Evolutionary conservation across 30 jellyfish, hydroid and myxozoan species (phyloP).

Genomic region (Aurelia coerulea): DNA sequence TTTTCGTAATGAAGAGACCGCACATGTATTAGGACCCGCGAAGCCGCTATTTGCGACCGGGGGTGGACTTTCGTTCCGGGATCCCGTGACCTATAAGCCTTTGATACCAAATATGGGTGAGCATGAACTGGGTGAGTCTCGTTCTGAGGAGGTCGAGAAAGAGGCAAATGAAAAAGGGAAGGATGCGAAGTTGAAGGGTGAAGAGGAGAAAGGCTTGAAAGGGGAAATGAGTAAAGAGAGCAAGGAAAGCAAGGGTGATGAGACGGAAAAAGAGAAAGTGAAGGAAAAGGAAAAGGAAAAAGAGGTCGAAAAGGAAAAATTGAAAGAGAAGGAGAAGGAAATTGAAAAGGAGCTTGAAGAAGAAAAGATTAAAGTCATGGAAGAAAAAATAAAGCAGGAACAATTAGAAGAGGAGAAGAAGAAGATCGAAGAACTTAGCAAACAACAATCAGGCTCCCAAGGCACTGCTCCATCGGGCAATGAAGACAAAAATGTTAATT

Average conservation of each 20-base stretch:
- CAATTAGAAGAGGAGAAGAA: conserved; percentile 30
- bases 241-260: not conserved
- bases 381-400: conserved; percentile 21
- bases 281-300: conserved; percentile 6
- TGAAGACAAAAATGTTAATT: conserved; percentile 21
- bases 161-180: not conserved
- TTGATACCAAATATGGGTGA: not conserved
- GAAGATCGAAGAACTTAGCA: conserved; percentile 3
- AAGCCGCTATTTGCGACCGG: conserved; percentile 2
- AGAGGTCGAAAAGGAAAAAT: not conserved
- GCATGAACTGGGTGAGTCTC: conserved; percentile 32
- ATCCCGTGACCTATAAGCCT: conserved; percentile 30
- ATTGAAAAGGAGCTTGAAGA: conserved; percentile 10
- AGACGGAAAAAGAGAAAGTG: not conserved
- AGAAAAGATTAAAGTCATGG: conserved; percentile 7
- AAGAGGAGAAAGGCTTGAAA: not conserved
- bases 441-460: not conserved
- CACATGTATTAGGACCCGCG: not conserved
- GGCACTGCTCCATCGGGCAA: not conserved
- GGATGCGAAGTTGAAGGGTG: not conserved
- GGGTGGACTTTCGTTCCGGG: conserved; percentile 17
- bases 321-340: not conserved
- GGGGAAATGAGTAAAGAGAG: not conserved
- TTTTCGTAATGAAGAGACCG: not conserved
- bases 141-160: conserved; percentile 12